Base-by-base conservation (phyloP, 2,113 vertebrate species). In the Spheniscus mendiculus region DNA sequence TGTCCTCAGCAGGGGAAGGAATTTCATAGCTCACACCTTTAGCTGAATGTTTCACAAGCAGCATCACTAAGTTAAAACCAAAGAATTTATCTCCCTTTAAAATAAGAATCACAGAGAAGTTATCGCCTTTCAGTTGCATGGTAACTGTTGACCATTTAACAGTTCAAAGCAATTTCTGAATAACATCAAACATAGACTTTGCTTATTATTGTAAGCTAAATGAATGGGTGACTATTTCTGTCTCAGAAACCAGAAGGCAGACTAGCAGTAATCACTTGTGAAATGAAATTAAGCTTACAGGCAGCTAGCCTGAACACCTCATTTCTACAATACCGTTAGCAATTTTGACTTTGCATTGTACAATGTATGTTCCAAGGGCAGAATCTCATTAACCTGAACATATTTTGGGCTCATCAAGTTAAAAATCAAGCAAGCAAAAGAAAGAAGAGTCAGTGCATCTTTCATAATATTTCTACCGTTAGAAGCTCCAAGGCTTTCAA, bases 391-490 rank as follows among this genome's bases (percentile, higher is more conserved):
- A 97, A 95, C 25, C 36, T 93, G 82, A 85, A 86, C 29, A 25
- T 91, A 94, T 93, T 96, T 96, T 86, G 50, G 40, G 86, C 83
- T 93, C 53, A 77, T 77, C 47, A 79, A 97, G 53, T 73, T 95
- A 97, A 97, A 92, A 93, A 96, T 40, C 79, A 87, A 71, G 73
- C 49, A 90, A 78, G 69, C 11, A 92, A 95, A 96, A 88, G 79
- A 94, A 96, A 94, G 92, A 91, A 71, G 65, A 96, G 65, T 50
- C 53, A 73, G 45, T 83, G 58, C 30, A 95, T 80, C 87, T 97
- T 97, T 97, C 95, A 92, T 90, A 98, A 95, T 90, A 96, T 94
- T 97, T 97, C 91, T 95, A 78, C 90, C 91, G 80, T 92, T 96
- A 89, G 96, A 97, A 95, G 44, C 87, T 71, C 71, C 82, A 88